These are phyloP conservation scores for Stigmatopora nigra DNA, from an alignment of 2,113 vertebrate species.

Conservation along the genomic window DNA sequence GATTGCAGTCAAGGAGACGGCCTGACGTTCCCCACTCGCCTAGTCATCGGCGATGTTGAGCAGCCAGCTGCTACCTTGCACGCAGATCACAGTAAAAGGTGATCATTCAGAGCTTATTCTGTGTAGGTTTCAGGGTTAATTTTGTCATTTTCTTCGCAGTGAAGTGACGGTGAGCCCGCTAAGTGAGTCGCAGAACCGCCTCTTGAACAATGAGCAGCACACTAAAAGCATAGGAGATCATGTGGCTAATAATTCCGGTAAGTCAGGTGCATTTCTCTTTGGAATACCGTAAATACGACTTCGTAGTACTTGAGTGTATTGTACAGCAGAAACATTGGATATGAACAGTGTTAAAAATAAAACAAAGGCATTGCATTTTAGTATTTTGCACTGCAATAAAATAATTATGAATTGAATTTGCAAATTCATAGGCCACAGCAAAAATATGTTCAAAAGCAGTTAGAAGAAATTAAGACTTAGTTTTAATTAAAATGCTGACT, in stretches of 20 bases:
- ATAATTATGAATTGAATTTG: too few relatives aligned
- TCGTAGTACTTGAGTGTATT: too few relatives aligned
- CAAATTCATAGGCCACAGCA: too few relatives aligned
- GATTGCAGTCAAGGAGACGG: constrained; percentile 84
- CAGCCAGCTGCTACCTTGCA: constrained; percentile 74
- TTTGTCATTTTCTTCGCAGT: constrained; percentile 37
- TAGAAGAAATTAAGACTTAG: too few relatives aligned
- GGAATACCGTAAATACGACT: neutral
- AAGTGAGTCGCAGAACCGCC: constrained; percentile 84
- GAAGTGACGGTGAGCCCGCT: constrained; percentile 75
- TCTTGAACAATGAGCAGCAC: constrained; percentile 77
- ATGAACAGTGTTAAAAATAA: too few relatives aligned
- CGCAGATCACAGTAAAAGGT: constrained; percentile 80
- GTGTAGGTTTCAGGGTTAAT: neutral
- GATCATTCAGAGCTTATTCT: constrained; percentile 4
- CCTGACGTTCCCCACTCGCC: constrained; percentile 83
- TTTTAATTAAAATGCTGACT: too few relatives aligned
- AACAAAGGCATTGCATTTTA: too few relatives aligned
- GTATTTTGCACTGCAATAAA: too few relatives aligned
- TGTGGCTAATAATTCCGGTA: constrained; percentile 66
- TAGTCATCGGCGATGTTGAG: constrained; percentile 83
- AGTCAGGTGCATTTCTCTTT: constrained; percentile 70
- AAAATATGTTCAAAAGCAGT: too few relatives aligned
- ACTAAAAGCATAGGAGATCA: constrained; percentile 66
- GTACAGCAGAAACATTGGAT: too few relatives aligned